Conservation (phyloP, 2,113 vertebrate species). For the Mola mola region DNA sequence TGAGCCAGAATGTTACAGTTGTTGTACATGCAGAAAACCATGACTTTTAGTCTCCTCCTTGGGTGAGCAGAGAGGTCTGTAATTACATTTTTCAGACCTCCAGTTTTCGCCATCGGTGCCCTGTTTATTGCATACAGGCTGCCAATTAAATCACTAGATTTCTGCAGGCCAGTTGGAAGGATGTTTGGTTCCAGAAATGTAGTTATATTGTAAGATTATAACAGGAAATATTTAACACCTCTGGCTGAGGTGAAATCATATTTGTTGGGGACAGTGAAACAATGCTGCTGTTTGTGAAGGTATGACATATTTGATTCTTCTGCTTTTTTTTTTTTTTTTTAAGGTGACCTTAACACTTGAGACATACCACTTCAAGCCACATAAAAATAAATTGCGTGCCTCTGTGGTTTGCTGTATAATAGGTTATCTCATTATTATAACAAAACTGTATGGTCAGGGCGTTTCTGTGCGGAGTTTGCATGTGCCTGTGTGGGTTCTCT, state of each 20-base stretch:
- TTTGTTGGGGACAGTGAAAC: too few relatives aligned
- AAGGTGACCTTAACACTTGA: background rate
- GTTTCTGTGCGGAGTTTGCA: too few relatives aligned
- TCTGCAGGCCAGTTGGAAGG: slow-evolving; percentile 7
- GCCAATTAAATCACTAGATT: slow-evolving; percentile 19
- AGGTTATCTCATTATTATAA: slow-evolving; percentile 63
- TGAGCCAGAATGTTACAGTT: too few relatives aligned
- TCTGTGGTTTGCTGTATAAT: background rate
- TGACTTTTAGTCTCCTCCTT: too few relatives aligned
- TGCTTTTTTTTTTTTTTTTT: background rate
- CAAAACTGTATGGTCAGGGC: too few relatives aligned
- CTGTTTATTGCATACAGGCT: slow-evolving; percentile 1
- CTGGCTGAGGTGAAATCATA: background rate
- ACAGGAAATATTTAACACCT: slow-evolving; percentile 14
- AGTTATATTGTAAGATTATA: slow-evolving; percentile 14
- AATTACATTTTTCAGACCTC: too few relatives aligned
- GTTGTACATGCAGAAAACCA: too few relatives aligned
- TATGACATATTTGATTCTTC: slow-evolving; percentile 12
- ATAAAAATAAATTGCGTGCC: slow-evolving; percentile 11
- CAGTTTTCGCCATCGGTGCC: too few relatives aligned
- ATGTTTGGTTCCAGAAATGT: background rate
- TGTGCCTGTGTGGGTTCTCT: too few relatives aligned
- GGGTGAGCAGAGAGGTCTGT: background rate
- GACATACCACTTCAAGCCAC: slow-evolving; percentile 9
- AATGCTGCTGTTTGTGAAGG: too few relatives aligned